These are phyloP conservation scores for Peromyscus maniculatus DNA, from an alignment of 2,113 vertebrate species.

Conservation along the genomic window DNA sequence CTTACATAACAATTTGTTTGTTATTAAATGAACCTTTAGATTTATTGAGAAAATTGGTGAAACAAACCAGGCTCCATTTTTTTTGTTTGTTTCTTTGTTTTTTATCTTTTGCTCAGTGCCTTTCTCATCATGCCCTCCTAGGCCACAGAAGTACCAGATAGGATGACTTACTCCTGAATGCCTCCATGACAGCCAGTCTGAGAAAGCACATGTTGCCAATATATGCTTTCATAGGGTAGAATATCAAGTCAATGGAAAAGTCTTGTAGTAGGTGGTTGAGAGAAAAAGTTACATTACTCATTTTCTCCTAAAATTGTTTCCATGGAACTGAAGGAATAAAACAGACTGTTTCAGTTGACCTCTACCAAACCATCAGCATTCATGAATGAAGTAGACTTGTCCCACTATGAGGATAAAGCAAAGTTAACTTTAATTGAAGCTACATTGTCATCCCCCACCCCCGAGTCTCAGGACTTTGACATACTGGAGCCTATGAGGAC, in stretches of 20 bases:
- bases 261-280: background rate
- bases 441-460: too few relatives aligned
- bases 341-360: background rate
- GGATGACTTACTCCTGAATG: background rate
- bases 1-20: background rate
- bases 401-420: background rate
- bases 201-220: background rate
- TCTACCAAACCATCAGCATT: background rate
- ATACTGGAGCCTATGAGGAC: background rate
- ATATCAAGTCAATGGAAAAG: background rate
- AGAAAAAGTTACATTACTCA: background rate
- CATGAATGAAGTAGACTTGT: background rate
- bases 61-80: background rate
- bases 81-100: too few relatives aligned
- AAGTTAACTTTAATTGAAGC: background rate
- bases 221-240: background rate
- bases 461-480: background rate
- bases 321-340: conserved; percentile 34
- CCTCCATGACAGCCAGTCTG: background rate
- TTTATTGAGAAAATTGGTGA: background rate
- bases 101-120: background rate
- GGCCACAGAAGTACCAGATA: background rate
- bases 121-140: background rate
- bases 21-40: background rate
- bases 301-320: conserved; percentile 20